Conservation (phyloP, 2,888 invertebrate species). For the Heterodera filipjevi region DNA sequence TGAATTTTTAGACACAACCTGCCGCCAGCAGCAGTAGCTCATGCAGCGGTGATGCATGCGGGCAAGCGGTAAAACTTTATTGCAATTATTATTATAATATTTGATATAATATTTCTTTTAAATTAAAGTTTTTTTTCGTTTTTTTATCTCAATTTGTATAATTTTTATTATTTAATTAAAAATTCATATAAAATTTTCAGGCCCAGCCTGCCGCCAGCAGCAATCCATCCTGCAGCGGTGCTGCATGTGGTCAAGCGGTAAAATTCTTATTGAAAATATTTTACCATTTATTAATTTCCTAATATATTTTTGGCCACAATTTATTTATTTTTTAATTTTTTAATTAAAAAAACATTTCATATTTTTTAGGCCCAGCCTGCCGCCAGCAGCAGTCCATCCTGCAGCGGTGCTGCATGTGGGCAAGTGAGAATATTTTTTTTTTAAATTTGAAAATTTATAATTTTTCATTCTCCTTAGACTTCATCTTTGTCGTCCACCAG, state of each 20-base stretch:
- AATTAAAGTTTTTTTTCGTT: neutral
- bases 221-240: neutral
- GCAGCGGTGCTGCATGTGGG: neutral
- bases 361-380: neutral
- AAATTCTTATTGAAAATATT: neutral
- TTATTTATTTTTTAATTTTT: too few species aligned
- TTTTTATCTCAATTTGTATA: too few species aligned
- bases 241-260: neutral
- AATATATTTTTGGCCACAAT: too few species aligned
- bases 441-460: neutral
- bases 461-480: neutral
- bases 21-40: neutral
- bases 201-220: neutral
- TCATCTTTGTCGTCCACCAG: neutral
- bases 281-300: neutral
- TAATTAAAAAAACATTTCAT: neutral
- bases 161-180: too few species aligned
- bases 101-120: neutral
- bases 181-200: neutral
- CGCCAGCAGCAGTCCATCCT: neutral
- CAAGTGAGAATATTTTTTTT: too few species aligned
- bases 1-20: neutral
- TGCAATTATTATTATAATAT: neutral
- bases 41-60: neutral
- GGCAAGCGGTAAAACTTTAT: neutral